Conservation (phyloP, 1,140 invertebrate genomes). For the Drosophila obscura region DNA sequence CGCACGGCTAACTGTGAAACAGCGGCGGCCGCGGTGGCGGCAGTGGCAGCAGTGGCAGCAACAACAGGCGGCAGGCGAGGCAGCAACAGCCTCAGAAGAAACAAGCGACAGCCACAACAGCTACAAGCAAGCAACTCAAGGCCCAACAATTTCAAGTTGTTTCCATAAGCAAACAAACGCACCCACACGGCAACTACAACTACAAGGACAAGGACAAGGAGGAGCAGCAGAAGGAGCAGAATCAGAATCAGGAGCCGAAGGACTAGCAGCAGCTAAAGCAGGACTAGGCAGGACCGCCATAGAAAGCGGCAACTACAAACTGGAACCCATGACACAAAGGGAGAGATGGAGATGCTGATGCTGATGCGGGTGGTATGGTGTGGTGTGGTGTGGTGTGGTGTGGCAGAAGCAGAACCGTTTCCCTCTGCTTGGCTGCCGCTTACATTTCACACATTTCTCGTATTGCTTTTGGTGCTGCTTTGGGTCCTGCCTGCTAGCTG, state of each 20-base stretch:
- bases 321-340: slow-evolving; percentile 13
- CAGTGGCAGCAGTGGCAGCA: background rate
- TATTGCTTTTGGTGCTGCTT: background rate
- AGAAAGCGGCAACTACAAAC: slow-evolving; percentile 18
- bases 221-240: slow-evolving; percentile 2
- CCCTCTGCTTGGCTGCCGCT: slow-evolving; percentile 27
- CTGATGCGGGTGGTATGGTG: slow-evolving; percentile 25
- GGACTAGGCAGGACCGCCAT: slow-evolving; percentile 15
- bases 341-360: background rate
- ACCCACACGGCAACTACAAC: slow-evolving; percentile 59
- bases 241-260: background rate
- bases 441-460: slow-evolving; percentile 50
- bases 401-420: slow-evolving; percentile 10
- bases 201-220: background rate
- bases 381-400: background rate
- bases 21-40: slow-evolving; percentile 29
- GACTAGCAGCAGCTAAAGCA: slow-evolving; percentile 10
- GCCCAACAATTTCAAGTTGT: slow-evolving; percentile 75
- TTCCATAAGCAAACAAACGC: slow-evolving; percentile 72
- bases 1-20: slow-evolving; percentile 72
- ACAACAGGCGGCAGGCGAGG: no score
- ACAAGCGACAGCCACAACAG: slow-evolving; percentile 67
- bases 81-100: no score
- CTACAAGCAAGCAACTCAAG: slow-evolving; percentile 77
- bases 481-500: slow-evolving; percentile 14